phyloP scores from a whole-genome alignment of 2,113 vertebrate genomes.

The Neogale vison region DNA sequence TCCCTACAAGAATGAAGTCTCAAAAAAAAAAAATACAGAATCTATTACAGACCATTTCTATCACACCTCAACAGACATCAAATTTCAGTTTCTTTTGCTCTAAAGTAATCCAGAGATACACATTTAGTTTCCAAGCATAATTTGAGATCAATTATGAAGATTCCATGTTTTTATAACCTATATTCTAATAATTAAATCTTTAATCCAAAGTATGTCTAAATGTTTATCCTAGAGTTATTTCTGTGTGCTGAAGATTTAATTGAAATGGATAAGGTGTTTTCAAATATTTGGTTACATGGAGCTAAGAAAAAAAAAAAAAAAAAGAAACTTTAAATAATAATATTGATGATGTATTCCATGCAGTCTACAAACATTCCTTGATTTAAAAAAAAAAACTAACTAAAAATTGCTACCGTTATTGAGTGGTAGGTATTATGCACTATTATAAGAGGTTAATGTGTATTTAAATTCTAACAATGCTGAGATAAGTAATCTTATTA shows the following conservation, averaged over 20 bases:
- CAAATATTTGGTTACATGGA: not conserved
- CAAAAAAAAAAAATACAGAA: not conserved
- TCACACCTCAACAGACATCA: not conserved
- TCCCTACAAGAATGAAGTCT: constrained; percentile 1
- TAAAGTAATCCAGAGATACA: not conserved
- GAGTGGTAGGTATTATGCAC: not conserved
- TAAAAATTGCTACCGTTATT: not conserved
- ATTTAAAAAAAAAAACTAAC: not conserved
- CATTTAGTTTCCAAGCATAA: constrained; percentile 17
- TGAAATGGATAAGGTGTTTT: not conserved
- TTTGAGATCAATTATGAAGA: not conserved
- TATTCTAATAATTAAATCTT: not conserved
- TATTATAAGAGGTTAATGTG: not conserved
- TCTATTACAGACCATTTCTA: not conserved
- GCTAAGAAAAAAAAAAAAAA: too few species aligned
- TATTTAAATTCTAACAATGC: not conserved
- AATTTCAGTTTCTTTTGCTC: constrained; percentile 25
- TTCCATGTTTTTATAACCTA: not conserved
- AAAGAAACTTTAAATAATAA: not conserved
- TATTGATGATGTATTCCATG: not conserved
- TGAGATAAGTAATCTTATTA: not conserved
- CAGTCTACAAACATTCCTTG: not conserved
- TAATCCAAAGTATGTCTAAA: constrained; percentile 24
- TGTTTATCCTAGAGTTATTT: not conserved
- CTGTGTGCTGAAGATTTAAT: not conserved